phyloP scores from a whole-genome alignment of 2,888 invertebrate genomes.

The Anticlea derivata region DNA sequence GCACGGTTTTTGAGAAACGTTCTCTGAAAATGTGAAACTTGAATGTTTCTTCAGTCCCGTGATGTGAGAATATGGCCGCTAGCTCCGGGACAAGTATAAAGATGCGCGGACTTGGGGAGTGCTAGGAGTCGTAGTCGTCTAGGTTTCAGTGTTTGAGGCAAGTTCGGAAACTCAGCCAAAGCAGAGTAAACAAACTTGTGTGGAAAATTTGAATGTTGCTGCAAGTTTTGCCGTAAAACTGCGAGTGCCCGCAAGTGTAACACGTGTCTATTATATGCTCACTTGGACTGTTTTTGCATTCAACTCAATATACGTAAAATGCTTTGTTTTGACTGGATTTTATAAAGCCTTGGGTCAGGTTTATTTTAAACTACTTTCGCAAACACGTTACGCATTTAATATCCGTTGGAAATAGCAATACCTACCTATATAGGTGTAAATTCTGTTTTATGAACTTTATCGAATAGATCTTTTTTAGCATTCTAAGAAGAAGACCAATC shows the following conservation, averaged over 20 bases:
- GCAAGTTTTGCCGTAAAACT: constrained; percentile 10
- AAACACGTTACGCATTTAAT: too few species aligned
- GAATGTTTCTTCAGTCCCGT: neutral
- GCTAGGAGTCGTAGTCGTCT: constrained; percentile 17
- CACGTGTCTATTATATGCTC: constrained; percentile 4
- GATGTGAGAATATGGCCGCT: neutral
- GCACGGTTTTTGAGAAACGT: too few species aligned
- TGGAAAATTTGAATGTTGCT: constrained; percentile 21
- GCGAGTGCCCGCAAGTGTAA: neutral
- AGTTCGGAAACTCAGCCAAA: constrained; percentile 23
- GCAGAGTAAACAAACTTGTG: constrained; percentile 23
- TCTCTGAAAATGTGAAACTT: too few species aligned
- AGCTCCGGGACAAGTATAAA: neutral
- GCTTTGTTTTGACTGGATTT: too few species aligned
- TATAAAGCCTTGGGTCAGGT: too few species aligned
- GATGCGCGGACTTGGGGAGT: constrained; percentile 4
- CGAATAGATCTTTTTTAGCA: too few species aligned
- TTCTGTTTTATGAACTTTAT: too few species aligned
- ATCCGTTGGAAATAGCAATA: too few species aligned
- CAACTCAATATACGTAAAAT: too few species aligned
- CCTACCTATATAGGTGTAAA: too few species aligned
- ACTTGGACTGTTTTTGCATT: neutral
- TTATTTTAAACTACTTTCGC: too few species aligned
- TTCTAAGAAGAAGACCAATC: too few species aligned
- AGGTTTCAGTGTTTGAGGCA: constrained; percentile 21